Conservation (phyloP, 2,797 vertebrate genomes). For the Bufotes viridis region DNA sequence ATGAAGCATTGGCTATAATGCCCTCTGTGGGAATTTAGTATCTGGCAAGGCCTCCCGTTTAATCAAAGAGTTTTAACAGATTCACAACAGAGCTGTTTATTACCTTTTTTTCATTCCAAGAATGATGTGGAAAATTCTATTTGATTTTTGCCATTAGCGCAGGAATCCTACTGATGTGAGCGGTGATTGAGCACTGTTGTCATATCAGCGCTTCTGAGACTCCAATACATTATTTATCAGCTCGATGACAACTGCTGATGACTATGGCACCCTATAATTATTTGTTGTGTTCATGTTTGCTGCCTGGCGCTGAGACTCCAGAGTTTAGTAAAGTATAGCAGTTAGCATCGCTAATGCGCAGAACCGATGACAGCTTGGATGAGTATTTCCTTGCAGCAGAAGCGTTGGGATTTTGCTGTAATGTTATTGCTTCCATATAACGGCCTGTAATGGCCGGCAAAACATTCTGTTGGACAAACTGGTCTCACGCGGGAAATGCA, state of each 20-base stretch:
- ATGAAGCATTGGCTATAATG: not conserved
- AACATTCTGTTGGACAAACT: not conserved
- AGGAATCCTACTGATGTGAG: conserved; percentile 43
- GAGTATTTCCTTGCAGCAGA: not conserved
- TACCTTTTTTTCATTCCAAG: conserved; percentile 34
- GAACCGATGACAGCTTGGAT: not conserved
- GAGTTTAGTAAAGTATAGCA: conserved; percentile 24
- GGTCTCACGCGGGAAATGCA: too few species aligned
- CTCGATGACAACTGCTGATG: conserved; percentile 38
- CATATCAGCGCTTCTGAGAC: conserved; percentile 34
- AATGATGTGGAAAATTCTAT: conserved; percentile 42
- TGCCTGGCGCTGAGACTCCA: not conserved
- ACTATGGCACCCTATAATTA: conserved; percentile 45
- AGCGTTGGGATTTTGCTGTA: not conserved
- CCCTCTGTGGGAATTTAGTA: conserved; percentile 24
- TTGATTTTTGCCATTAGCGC: conserved; percentile 50
- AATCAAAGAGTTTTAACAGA: conserved; percentile 41
- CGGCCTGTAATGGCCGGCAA: not conserved
- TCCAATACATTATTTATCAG: conserved; percentile 53
- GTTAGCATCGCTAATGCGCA: not conserved
- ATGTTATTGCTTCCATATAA: not conserved
- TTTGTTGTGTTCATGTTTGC: conserved; percentile 20
- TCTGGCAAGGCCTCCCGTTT: conserved; percentile 27
- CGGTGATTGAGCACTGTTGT: conserved; percentile 44
- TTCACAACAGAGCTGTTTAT: conserved; percentile 39